Evolutionary conservation across 2,888 invertebrate species (phyloP).

Genomic region (Chloroclystis v-ata): DNA sequence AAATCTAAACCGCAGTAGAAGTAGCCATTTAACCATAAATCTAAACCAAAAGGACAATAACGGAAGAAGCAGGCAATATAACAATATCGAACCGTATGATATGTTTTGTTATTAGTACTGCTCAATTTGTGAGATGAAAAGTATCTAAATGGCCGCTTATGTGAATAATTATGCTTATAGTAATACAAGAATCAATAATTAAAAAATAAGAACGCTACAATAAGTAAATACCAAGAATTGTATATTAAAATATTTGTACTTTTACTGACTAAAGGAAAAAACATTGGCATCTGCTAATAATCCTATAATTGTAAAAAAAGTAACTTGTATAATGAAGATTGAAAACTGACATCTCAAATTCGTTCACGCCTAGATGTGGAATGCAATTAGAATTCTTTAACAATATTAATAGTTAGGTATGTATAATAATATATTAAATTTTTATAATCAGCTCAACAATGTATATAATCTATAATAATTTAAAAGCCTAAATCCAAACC

Average conservation of each 20-base stretch:
- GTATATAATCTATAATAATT: conserved; percentile 81
- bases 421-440: conserved; percentile 80
- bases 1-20: conserved; percentile 69
- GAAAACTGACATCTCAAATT: conserved; percentile 77
- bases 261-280: conserved; percentile 88
- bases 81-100: conserved; percentile 67
- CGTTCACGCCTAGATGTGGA: conserved; percentile 78
- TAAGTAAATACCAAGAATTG: conserved; percentile 79
- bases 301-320: conserved; percentile 77
- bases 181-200: conserved; percentile 72
- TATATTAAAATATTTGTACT: conserved; percentile 88
- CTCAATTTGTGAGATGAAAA: conserved; percentile 68
- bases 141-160: conserved; percentile 66
- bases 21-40: conserved; percentile 65
- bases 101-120: conserved; percentile 72
- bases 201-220: conserved; percentile 76
- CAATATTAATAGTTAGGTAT: conserved; percentile 70
- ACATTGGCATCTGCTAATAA: conserved; percentile 79
- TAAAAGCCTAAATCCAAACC: conserved; percentile 80
- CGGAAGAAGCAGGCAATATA: conserved; percentile 58
- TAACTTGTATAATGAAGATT: conserved; percentile 77
- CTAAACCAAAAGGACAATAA: conserved; percentile 52
- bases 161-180: conserved; percentile 76
- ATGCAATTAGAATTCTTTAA: conserved; percentile 80
- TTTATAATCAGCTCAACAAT: conserved; percentile 81